Evolutionary conservation across 1,140 invertebrate genomes (phyloP).

Genomic region (Nasonia giraulti): DNA sequence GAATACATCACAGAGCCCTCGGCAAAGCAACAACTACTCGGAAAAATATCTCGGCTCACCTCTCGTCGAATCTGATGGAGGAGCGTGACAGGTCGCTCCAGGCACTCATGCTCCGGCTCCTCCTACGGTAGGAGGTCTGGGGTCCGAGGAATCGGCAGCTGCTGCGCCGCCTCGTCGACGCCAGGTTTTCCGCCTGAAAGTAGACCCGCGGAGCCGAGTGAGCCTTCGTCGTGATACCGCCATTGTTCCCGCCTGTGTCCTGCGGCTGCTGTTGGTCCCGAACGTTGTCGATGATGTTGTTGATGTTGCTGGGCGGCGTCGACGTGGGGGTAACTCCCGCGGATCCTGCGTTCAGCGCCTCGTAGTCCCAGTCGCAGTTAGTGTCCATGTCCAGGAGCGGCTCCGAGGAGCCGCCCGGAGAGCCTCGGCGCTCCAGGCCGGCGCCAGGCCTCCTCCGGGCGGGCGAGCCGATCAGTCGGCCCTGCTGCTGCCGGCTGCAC

Average conservation of each 20-base stretch:
- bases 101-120: slow-evolving; percentile 86
- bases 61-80: slow-evolving; percentile 86
- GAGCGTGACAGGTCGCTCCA: slow-evolving; percentile 89
- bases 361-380: slow-evolving; percentile 74
- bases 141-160: slow-evolving; percentile 70
- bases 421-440: slow-evolving; percentile 58
- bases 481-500: not conserved
- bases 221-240: slow-evolving; percentile 48
- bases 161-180: slow-evolving; percentile 77
- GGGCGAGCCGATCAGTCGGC: slow-evolving; percentile 44
- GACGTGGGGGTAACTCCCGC: slow-evolving; percentile 67
- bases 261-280: not conserved
- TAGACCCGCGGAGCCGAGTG: slow-evolving; percentile 77
- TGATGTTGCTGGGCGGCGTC: slow-evolving; percentile 50
- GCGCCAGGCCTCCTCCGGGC: slow-evolving; percentile 44
- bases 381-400: slow-evolving; percentile 69
- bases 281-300: not conserved
- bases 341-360: slow-evolving; percentile 72
- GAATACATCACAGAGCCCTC: not conserved
- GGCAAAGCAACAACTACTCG: not conserved
- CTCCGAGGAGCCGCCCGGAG: slow-evolving; percentile 63
- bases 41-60: slow-evolving; percentile 72
- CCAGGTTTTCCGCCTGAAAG: slow-evolving; percentile 80
- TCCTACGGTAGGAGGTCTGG: slow-evolving; percentile 71
- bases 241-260: not conserved